Evolutionary conservation across 2,888 invertebrate genomes (phyloP), one percentile per base, ranked within the genome.

Genomic region (Acronicta leporina): DNA sequence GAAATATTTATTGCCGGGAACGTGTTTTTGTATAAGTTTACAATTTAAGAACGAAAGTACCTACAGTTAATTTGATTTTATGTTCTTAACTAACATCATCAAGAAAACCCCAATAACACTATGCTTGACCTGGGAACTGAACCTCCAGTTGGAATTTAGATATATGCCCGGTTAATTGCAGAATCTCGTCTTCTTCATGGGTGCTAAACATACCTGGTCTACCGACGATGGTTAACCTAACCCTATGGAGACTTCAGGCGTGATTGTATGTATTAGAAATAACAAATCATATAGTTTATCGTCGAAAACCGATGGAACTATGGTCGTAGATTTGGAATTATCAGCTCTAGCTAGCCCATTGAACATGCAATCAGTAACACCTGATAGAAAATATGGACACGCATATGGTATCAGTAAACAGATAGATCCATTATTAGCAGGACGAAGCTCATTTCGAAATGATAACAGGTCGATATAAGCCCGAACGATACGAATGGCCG

Each of bases 361-460:
- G 53, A 68, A 27, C 63, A 68, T 66, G 56, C 56, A 72, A 78
- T 73, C 70, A 66, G 70, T 69, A 66, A 60, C 63, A 47, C 11
- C 63, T 42, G 53, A 66, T 56, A 70, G 58, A 62, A 73, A 50
- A 70, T 54, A 59, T 50, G 55, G 46, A 48, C 60, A 58, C 49
- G 30, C 41, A 67, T 27, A 41, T 16, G 15, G 48, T 68, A 47
- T 66, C 49, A 38, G 50, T 49, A 52, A 64, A 54, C 59, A 59
- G 62, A 55, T 58, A 61, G 46, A 73, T 73, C 71, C 74, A 68
- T 81, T 75, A 80, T 76, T 72, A 64, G 64, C 71, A 67, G 73
- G 61, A 75, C 63, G 64, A 54, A 68, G 61, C 77, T 79, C 77
- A 80, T 81, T 83, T 68, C 54, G 60, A 69, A 78, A 76, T 80